Percentiles rank a stretch among this genome's conserved stretches.
Conservation (phyloP, 2,797 vertebrate genomes). For the Rhodeus uyekii region DNA sequence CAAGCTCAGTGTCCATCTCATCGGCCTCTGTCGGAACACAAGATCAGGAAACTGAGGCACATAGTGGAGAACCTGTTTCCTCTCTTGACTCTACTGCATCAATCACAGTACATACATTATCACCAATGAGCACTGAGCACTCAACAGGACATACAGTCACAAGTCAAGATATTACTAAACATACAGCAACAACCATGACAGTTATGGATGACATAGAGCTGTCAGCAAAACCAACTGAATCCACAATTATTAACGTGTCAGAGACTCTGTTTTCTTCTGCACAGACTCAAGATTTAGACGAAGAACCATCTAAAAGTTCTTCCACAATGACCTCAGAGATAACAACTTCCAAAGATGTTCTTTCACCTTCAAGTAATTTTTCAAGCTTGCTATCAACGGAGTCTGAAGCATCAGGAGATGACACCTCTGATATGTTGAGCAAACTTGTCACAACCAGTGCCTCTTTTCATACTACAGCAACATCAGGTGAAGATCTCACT, state of each 20-base stretch:
- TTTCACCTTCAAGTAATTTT: too few species aligned
- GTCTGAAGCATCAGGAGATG: constrained; percentile 44
- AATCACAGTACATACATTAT: background rate
- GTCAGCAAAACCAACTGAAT: too few species aligned
- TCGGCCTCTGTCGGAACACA: too few species aligned
- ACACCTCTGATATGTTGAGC: background rate
- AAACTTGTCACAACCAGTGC: background rate
- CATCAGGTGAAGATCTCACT: background rate
- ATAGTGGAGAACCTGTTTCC: background rate
- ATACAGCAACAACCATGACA: background rate
- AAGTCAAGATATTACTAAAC: background rate
- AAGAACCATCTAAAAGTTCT: too few species aligned
- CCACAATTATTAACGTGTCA: too few species aligned
- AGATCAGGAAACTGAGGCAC: background rate
- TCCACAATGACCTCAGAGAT: too few species aligned
- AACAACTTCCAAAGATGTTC: too few species aligned
- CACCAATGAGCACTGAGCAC: background rate
- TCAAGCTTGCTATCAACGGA: constrained; percentile 16
- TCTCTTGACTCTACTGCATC: background rate
- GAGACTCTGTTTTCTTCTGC: background rate
- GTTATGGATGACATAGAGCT: too few species aligned
- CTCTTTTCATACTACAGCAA: rapidly evolving
- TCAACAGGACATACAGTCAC: background rate
- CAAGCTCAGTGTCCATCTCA: background rate
- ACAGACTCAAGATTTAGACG: background rate